Evolutionary conservation across 1,140 invertebrate genomes (phyloP), one percentile per base, ranked within the genome.

Genomic region (Drosophila funebris): DNA sequence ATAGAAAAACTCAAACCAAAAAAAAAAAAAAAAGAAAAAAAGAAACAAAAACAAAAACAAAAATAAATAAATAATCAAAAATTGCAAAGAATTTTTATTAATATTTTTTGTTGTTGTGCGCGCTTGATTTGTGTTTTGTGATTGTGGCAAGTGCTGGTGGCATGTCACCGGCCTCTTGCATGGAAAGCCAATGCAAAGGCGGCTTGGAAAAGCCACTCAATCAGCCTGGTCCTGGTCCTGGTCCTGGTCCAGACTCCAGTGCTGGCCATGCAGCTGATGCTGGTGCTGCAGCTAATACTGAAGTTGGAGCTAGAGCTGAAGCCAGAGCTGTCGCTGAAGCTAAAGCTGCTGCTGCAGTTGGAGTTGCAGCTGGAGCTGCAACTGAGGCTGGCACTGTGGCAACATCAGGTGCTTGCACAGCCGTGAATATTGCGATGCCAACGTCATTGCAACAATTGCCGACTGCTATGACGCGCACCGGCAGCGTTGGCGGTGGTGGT

Each of bases 141-240:
- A 43, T 16, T 41, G 13, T 18, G 37, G 4, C 6, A 16, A 41
- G 37, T 16, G 14, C 6, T 27, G 36, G 57, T 69, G 85, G 83
- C 78, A 87, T 87, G 82, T 87, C 82, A 78, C 82, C 82, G 43
- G 82, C 82, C 71, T 87, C 73, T 53, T 84, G 80, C 68, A 84
- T 84, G 80, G 80, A 78, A 46, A 84, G 76, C 50, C 76, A 84
- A 73, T 76, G 76, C 58, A 84, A 73, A 73, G 53, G 57, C 57
- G 53, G 58, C 72, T 41, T 76, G 4, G 72, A 82, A 27, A 68
- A 68, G 13, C 41, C 60, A 57, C 41, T 48, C 11, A 67, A 37
- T 46, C 27, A 67, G 6, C 16, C 14, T 22, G 16, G 33, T 27
- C 1, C 1, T 3, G 24, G 24, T 27, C 24, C 24, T 27, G 24